A percentile compares a stretch with the other conserved stretches of the same genome.
These are phyloP conservation scores for Drosophila albomicans DNA, from an alignment of 1,140 invertebrate genomes.

Conservation along the genomic window DNA sequence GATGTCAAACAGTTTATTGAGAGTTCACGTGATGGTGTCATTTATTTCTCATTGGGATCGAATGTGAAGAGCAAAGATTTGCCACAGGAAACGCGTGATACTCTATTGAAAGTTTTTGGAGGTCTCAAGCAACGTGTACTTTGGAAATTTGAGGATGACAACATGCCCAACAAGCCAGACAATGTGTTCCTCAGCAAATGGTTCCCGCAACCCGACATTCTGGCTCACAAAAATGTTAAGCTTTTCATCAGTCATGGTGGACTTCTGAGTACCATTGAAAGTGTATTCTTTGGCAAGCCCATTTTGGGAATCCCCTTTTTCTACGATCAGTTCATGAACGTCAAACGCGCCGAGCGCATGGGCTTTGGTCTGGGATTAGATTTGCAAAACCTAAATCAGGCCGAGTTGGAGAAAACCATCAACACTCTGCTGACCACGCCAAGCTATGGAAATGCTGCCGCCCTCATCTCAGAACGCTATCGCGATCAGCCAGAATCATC, in stretches of 20 bases:
- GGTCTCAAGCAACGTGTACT: conserved; percentile 87
- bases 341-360: conserved; percentile 83
- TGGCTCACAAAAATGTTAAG: conserved; percentile 89
- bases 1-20: conserved; percentile 87
- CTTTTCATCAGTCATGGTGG: conserved; percentile 91
- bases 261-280: conserved; percentile 89
- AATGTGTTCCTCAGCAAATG: conserved; percentile 89
- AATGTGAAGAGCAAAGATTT: conserved; percentile 87
- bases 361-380: conserved; percentile 85
- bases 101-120: conserved; percentile 86
- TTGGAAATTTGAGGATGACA: conserved; percentile 89
- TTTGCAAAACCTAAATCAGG: conserved; percentile 75
- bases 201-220: conserved; percentile 90
- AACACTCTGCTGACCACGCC: conserved; percentile 77
- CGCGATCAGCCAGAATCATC: conserved; percentile 87
- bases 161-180: conserved; percentile 85
- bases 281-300: conserved; percentile 89
- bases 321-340: conserved; percentile 87
- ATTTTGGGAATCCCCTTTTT: conserved; percentile 89
- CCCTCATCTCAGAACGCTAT: conserved; percentile 86
- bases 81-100: conserved; percentile 85
- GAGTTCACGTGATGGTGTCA: conserved; percentile 86
- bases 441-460: conserved; percentile 83
- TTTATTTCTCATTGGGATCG: conserved; percentile 88
- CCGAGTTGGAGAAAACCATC: conserved; percentile 69